A percentile compares a stretch with the other conserved stretches of the same genome.
Conservation (phyloP, 1,140 invertebrate genomes). For the Temnothorax nylanderi region DNA sequence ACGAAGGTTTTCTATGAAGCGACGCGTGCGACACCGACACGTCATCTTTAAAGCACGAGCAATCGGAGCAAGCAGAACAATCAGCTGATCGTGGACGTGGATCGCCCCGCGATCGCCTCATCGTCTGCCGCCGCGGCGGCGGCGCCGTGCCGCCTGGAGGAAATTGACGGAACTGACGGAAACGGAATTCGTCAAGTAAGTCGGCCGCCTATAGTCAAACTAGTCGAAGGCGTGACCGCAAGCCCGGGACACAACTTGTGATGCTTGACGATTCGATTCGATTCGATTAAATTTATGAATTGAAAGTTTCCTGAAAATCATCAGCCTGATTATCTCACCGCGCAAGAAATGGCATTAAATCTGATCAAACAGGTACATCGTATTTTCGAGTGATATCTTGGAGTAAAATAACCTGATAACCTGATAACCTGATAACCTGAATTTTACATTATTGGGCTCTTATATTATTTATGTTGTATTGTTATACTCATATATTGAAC, state of each 20-base stretch:
- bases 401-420: not conserved
- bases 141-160: too few relatives aligned
- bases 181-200: too few relatives aligned
- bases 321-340: not conserved
- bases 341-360: conserved; percentile 66
- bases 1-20: conserved; percentile 10
- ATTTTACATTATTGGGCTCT: not conserved
- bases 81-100: conserved; percentile 25
- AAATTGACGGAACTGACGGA: too few relatives aligned
- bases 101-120: too few relatives aligned
- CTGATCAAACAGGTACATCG: conserved; percentile 66
- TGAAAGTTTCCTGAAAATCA: conserved; percentile 1
- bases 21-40: conserved; percentile 11
- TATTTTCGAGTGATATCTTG: too few relatives aligned
- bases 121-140: too few relatives aligned
- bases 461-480: conserved; percentile 16
- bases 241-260: too few relatives aligned
- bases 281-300: conserved; percentile 22
- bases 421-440: conserved; percentile 9
- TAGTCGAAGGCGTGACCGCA: too few relatives aligned
- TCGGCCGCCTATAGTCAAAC: too few relatives aligned
- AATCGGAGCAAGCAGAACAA: not conserved
- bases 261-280: not conserved
- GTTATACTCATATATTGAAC: not conserved
- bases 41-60: not conserved